Evolutionary conservation across 2,797 vertebrate species (phyloP), one percentile per base, ranked within the genome.

Genomic region (Chromobotia macracanthus): DNA sequence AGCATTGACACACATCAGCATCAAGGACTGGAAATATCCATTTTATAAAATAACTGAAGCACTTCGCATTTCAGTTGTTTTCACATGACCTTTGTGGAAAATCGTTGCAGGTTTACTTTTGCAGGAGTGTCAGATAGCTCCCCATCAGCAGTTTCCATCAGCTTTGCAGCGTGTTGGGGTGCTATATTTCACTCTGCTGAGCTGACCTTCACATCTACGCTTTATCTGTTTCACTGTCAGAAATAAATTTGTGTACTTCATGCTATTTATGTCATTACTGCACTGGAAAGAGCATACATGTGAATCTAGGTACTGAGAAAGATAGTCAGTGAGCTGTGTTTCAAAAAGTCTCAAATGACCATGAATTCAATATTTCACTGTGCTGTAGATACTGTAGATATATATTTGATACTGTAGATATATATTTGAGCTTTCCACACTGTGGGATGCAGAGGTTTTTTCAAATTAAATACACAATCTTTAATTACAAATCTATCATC

Each of bases 61-160:
- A 61, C 55, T 58, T 55, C 19, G 21, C 56, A 58, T 38, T 21
- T 56, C 50, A 55, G 53, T 13, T 41, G 44, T 51, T 63, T 74
- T 60, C 16, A 64, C n/a, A 23, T 55, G 31, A 53, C 28, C 2
- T 8, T 12, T 73, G 71, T 46, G 35, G 13, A 41, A 75, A 75
- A 38, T 72, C 35, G 10, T 60, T 48, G 56, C 35, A 25, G 71
- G 56, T 28, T 73, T 46, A 10, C 41, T 73, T 23, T 73, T 46
- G n/a, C 15, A 55, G 15, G 38, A 76, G 50, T 25, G 18, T 68
- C 75, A 68, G 46, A 67, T 77, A 56, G 58, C 75, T 68, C 64
- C 10, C 51, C 53, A 58, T 68, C 35, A 77, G 74, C 75, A 46
- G 35, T 19, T 38, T 68, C 35, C 28, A 41, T 21, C n/a, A 70